Conservation (phyloP, 2,113 vertebrate genomes). For the Pao palembangensis region DNA sequence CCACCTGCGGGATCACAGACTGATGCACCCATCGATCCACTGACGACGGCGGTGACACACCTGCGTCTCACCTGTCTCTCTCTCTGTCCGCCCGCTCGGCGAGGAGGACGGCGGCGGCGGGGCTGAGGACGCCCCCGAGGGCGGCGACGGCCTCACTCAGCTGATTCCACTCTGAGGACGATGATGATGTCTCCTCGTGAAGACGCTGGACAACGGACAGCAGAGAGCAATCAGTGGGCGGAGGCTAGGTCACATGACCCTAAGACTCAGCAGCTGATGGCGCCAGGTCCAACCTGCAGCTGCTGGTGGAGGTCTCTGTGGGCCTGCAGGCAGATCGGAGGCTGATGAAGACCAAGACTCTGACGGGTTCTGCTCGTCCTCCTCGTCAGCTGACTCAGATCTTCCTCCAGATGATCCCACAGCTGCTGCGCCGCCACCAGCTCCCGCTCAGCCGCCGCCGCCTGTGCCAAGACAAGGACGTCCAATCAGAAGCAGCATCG, state of each 20-base stretch:
- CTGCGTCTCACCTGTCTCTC: constrained; percentile 67
- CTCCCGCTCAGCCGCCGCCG: constrained; percentile 55
- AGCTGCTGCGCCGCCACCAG: constrained; percentile 59
- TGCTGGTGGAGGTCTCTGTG: constrained; percentile 62
- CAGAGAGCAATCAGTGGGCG: background rate
- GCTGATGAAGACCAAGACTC: constrained; percentile 59
- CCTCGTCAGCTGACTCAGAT: constrained; percentile 55
- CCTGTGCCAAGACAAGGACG: constrained; percentile 52
- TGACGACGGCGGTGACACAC: background rate
- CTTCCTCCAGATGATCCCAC: constrained; percentile 72
- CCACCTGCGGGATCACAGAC: constrained; percentile 75
- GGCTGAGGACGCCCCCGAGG: constrained; percentile 70
- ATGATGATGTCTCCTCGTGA: constrained; percentile 71
- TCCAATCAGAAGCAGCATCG: too few relatives aligned
- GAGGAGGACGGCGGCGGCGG: constrained; percentile 69
- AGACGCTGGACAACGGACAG: constrained; percentile 67
- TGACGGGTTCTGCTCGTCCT: constrained; percentile 66
- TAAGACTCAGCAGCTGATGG: background rate
- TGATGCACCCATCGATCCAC: background rate
- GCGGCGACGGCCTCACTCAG: constrained; percentile 55
- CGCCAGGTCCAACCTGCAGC: constrained; percentile 78
- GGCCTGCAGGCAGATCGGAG: constrained; percentile 66
- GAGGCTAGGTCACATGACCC: too few relatives aligned
- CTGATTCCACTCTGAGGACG: constrained; percentile 71
- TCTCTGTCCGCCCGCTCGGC: constrained; percentile 60